Evolutionary conservation across 2,113 vertebrate species (phyloP).

Genomic region (Galbula dea): DNA sequence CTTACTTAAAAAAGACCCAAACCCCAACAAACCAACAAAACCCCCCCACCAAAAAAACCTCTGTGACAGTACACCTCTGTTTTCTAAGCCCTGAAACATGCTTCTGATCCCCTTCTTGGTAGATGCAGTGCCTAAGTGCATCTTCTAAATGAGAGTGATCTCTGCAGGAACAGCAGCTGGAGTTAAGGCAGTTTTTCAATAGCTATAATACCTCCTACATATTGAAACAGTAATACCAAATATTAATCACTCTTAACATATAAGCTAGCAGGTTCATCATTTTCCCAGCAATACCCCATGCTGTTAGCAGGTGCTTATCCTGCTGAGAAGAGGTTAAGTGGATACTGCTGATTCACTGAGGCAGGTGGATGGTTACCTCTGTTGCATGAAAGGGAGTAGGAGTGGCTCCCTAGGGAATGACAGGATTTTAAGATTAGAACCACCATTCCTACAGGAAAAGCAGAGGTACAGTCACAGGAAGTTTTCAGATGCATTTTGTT

Average conservation of each 20-base stretch:
- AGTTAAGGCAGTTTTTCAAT: constrained; percentile 27
- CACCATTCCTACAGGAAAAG: neutral
- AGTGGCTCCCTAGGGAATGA: neutral
- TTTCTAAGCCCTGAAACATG: neutral
- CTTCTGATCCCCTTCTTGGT: neutral
- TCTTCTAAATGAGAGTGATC: neutral
- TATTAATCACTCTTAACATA: constrained; percentile 69
- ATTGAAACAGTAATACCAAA: constrained; percentile 60
- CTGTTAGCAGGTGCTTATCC: constrained; percentile 56
- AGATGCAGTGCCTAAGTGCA: neutral
- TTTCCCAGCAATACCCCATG: constrained; percentile 48
- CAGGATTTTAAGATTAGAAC: constrained; percentile 12
- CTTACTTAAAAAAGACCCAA: no score
- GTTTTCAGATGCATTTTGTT: neutral
- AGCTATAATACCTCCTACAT: constrained; percentile 34
- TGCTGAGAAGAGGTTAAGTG: constrained; percentile 67
- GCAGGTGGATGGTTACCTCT: constrained; percentile 51
- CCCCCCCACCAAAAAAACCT: no score
- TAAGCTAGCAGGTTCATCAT: constrained; percentile 43
- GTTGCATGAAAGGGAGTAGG: neutral
- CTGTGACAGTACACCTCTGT: neutral
- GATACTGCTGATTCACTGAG: constrained; percentile 50
- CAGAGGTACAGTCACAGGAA: neutral
- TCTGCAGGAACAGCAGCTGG: constrained; percentile 30
- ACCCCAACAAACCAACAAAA: no score